Percentiles rank a stretch among this genome's conserved stretches.
These are phyloP conservation scores for Pipistrellus nathusii DNA, from an alignment of 2,797 vertebrate species.

Conservation along the genomic window DNA sequence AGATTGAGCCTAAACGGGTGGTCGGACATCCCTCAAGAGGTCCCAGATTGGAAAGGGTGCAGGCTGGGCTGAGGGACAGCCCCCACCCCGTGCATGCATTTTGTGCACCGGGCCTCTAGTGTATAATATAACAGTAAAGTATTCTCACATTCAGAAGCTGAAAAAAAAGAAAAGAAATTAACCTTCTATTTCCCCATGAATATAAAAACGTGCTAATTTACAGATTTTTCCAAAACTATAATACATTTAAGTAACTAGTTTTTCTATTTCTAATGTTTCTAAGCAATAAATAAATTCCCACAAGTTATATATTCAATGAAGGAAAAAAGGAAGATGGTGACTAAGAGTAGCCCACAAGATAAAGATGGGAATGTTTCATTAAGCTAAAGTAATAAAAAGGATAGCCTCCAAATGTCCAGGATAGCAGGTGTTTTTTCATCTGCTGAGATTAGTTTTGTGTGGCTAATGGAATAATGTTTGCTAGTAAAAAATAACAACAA, in stretches of 20 bases:
- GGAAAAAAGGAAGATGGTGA: not conserved
- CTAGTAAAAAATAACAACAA: not conserved
- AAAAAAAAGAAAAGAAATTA: not conserved
- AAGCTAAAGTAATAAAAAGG: not conserved
- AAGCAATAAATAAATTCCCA: not conserved
- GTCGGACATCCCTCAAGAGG: no score
- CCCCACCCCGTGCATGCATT: no score
- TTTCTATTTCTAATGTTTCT: slow-evolving; percentile 7
- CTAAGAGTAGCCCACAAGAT: not conserved
- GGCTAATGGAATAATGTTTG: not conserved
- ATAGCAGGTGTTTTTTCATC: not conserved
- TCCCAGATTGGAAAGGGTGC: no score
- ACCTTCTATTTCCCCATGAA: not conserved
- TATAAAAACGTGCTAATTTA: slow-evolving; percentile 36
- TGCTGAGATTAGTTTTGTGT: not conserved
- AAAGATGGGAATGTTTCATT: slow-evolving; percentile 20
- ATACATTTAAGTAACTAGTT: not conserved
- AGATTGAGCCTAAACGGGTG: no score
- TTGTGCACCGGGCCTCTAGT: no score
- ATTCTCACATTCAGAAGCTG: not conserved
- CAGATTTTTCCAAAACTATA: not conserved
- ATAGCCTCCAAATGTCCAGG: not conserved
- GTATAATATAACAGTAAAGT: not conserved
- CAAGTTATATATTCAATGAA: not conserved
- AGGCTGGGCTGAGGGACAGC: no score